Evolutionary conservation across 2,113 vertebrate genomes (phyloP).

Genomic region (Synchiropus splendidus): DNA sequence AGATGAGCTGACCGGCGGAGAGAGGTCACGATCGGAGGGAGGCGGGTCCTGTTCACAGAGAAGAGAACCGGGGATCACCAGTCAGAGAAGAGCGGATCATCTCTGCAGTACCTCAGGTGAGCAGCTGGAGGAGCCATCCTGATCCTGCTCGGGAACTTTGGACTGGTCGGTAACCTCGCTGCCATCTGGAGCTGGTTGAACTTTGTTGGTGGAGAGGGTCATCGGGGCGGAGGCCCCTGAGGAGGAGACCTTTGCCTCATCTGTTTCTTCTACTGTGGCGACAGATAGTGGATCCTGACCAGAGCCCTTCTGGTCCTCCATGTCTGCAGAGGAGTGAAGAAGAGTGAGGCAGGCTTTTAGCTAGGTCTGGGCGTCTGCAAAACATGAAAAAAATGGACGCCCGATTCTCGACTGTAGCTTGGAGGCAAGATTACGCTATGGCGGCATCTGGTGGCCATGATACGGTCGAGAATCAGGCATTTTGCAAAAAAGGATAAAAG

Average conservation of each 20-base stretch:
- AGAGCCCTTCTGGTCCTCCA: conserved; percentile 58
- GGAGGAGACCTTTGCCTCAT: conserved; percentile 22
- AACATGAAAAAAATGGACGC: no score
- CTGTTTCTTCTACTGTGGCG: conserved; percentile 23
- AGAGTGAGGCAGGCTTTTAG: no score
- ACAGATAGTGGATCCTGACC: conserved; percentile 58
- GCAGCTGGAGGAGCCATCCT: conserved; percentile 78
- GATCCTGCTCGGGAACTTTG: conserved; percentile 48
- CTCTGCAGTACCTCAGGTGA: conserved; percentile 76
- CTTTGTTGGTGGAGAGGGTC: conserved; percentile 7
- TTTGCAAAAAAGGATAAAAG: no score
- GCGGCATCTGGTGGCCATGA: no score
- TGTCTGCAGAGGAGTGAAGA: conserved; percentile 50
- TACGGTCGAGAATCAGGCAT: no score
- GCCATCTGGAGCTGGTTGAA: conserved; percentile 49
- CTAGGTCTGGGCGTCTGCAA: no score
- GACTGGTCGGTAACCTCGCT: conserved; percentile 56
- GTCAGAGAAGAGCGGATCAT: no score
- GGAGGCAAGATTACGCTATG: no score
- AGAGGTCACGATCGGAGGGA: conserved; percentile 1
- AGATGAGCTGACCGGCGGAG: conserved; percentile 28
- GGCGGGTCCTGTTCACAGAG: conserved; percentile 11
- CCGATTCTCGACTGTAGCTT: no score
- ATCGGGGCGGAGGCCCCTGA: conserved; percentile 26
- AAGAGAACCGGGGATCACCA: no score